Conservation (phyloP, 2,888 invertebrate species). For the Erynnis tages region DNA sequence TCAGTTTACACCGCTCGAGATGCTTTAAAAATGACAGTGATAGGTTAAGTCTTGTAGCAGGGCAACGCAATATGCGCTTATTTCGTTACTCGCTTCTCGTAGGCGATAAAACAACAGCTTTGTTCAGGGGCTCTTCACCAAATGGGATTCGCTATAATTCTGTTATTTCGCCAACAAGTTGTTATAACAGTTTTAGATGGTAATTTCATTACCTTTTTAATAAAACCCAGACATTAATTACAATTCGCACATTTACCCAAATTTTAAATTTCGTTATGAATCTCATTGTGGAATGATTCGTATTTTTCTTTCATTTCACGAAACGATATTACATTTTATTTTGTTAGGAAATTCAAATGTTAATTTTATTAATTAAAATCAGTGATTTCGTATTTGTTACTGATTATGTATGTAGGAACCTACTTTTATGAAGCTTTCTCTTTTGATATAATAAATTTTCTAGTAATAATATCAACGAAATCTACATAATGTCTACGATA, state of each 20-base stretch:
- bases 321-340: neutral
- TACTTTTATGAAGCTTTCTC: too few relatives aligned
- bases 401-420: too few relatives aligned
- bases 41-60: too few relatives aligned
- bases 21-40: too few relatives aligned
- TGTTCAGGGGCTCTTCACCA: constrained; percentile 63
- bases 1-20: constrained; percentile 1
- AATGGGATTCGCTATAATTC: constrained; percentile 74
- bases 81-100: constrained; percentile 40
- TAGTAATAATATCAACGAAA: too few relatives aligned
- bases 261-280: constrained; percentile 14
- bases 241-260: constrained; percentile 33
- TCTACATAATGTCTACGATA: too few relatives aligned
- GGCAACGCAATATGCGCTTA: too few relatives aligned
- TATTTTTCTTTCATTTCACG: constrained; percentile 1
- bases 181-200: constrained; percentile 58
- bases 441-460: too few relatives aligned
- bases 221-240: constrained; percentile 34
- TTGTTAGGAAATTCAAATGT: neutral
- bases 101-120: constrained; percentile 63
- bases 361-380: too few relatives aligned
- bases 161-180: constrained; percentile 65
- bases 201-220: constrained; percentile 38
- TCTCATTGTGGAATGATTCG: constrained; percentile 1
- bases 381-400: too few relatives aligned